Base-by-base conservation (phyloP, 2,888 invertebrate genomes). In the Brachypterus glaber region DNA sequence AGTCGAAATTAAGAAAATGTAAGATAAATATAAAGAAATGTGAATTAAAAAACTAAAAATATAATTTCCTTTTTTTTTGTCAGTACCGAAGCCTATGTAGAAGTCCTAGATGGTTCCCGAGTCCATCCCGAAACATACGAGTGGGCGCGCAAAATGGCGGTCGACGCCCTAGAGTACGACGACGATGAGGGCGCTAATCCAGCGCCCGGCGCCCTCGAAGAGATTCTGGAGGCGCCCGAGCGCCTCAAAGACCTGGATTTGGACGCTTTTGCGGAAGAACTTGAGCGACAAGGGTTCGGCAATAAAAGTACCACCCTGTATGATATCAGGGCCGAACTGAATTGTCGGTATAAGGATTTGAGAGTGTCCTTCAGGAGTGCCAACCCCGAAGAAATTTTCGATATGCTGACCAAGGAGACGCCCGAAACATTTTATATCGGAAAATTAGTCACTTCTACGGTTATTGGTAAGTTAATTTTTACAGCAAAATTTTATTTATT, bases 71-170 rank as follows among this genome's bases (percentile, higher is more conserved):
- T 32, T n/a, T 18, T 8, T 33, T 35, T 37, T 46, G 48, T 29
- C 37, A 76, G 89, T 58, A 93, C 93, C 0, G 93, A 95, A 58
- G 87, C 90, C 0, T 95, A 93, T 55, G 89, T 95, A 1, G 87
- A 96, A 69, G 92, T 96, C 2, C 69, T 98, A 35, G 98, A 98
- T 59, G 95, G 96, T 0, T 95, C 97, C 1, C 76, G 98, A 51
- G 96, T 98, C 1, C 98, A 98, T 69, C 97, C 97, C 0, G 98
- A 99, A 69, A 93, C 96, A 0, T 99, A 99, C 63, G 98, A 99
- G 59, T 97, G 97, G 97, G 98, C 98, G 0, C 73, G 97, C 26
- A 99, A 99, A 69, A 99, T 98, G 97, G 98, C 98, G 0, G 95
- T 97, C 1, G 98, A 98, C 66, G 98, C 98, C 1, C 69, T 98